Evolutionary conservation across 2,113 vertebrate genomes (phyloP), one percentile per base, ranked within the genome.

Genomic region (Vulpes lagopus): DNA sequence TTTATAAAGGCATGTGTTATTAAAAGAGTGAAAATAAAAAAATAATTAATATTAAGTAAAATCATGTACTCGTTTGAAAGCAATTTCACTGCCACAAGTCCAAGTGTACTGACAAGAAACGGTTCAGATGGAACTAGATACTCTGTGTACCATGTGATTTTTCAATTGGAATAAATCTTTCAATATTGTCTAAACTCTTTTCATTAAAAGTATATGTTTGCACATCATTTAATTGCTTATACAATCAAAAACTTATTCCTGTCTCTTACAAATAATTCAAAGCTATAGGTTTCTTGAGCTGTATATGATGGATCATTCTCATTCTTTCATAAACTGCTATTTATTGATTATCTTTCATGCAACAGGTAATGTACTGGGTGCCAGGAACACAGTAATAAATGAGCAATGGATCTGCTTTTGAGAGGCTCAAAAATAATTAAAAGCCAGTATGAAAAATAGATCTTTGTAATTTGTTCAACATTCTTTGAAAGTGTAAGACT

Each of bases 321-420:
- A 73, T 83, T 96, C 67, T 78, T 89, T 85, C 51, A 94, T 55
- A 86, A 96, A 95, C 79, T 79, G 74, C 67, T 95, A 94, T 76
- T 92, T 95, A 97, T 96, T 90, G 94, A 98, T 96, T 95, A 90
- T 38, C 87, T 89, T 97, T 97, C 88, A 95, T 84, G 62, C 76
- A 85, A 92, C 32, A 83, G 57, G 88, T 82, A 96, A 96, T 81
- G 76, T 32, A 80, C 83, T 71, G 84, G 83, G 69, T 80, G 80
- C 59, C 57, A 94, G 43, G 35, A 97, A 95, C 81, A 90, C 80
- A 95, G 87, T 82, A 95, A 96, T 90, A 95, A 94, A 94, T 84
- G 91, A 96, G 71, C 57, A 90, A 90, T 51, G 22, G n/a, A 90
- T 32, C 4, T 57, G 23, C n/a, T 96, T 74, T 94, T 80, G 43